Evolutionary conservation across 2,888 invertebrate genomes (phyloP).

Genomic region (Lepas anatifera): DNA sequence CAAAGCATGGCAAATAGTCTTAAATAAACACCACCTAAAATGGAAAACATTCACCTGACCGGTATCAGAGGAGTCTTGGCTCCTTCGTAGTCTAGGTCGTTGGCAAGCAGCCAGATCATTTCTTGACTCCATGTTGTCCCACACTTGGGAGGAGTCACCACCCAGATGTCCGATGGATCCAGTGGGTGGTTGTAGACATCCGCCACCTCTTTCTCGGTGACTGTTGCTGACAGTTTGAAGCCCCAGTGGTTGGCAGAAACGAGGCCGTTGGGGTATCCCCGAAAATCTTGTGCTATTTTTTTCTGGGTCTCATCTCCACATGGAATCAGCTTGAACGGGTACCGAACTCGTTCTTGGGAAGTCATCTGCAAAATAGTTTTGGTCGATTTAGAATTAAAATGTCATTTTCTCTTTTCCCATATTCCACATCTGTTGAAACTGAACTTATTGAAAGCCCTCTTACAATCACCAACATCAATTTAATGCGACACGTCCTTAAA

Average conservation of each 20-base stretch:
- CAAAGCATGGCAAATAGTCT: no score
- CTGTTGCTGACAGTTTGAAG: slow-evolving; percentile 14
- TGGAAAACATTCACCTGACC: background rate
- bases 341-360: slow-evolving; percentile 6
- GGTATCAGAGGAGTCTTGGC: slow-evolving; percentile 41
- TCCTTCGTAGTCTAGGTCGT: slow-evolving; percentile 46
- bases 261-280: slow-evolving; percentile 10
- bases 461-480: no score
- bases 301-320: slow-evolving; percentile 13
- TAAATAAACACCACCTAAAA: no score
- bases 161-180: slow-evolving; percentile 19
- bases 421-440: no score
- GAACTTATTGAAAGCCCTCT: no score
- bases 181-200: slow-evolving; percentile 21
- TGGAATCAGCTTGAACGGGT: background rate
- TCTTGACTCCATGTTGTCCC: slow-evolving; percentile 69
- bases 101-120: slow-evolving; percentile 55
- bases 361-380: no score
- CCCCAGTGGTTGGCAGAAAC: slow-evolving; percentile 14
- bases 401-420: no score
- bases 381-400: no score
- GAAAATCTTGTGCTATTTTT: slow-evolving; percentile 14
- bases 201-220: slow-evolving; percentile 15
- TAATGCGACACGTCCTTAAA: no score
- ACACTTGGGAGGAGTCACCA: slow-evolving; percentile 19